Base-by-base conservation (phyloP, 2,113 vertebrate genomes). In the Dasyurus viverrinus region DNA sequence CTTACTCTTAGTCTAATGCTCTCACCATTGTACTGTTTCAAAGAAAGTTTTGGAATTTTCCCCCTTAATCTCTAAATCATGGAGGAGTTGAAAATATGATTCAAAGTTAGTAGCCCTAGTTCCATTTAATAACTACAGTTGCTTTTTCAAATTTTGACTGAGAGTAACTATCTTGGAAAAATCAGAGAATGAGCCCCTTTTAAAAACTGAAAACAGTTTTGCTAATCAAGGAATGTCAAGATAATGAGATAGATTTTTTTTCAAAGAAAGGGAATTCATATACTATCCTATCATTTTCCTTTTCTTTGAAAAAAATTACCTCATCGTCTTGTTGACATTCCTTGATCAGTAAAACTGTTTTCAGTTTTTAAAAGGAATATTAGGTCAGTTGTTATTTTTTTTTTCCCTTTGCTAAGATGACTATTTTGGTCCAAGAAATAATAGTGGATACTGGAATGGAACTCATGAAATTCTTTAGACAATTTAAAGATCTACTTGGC, bases 1-100 rank as follows among this genome's bases (percentile, higher is more conserved):
- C 68, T 92, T 52, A 60, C 25, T 92, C 0, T 10, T 47, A 22
- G 42, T 91, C 30, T 92, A 84, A 11, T 89, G 91, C 95, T 92
- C 22, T 84, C 91, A 19, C 54, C 89, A 53, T 25, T 9, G 42
- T 3, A 14, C 36, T 84, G 53, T 92, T 93, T 0, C 10, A 92
- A 50, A 52, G 92, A 93, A 57, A 9, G 27, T 53, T 84, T 42
- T 84, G n/a, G 36, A n/a, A 84, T 22, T 22, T 8, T 14, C n/a
- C 36, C 5, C 36, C 2, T 22, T 19, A 22, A 7, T 6, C n/a
- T 25, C 68, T 3, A 84, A 84, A 22, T 93, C 23, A 46, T 5
- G 90, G 48, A 89, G 42, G 48, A 90, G 60, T 12, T 93, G 53
- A 92, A 94, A 76, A 36, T 93, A 48, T n/a, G 30, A 89, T 89